Evolutionary conservation across 2,888 invertebrate genomes (phyloP).

Genomic region (Lacanobia wlatinum): DNA sequence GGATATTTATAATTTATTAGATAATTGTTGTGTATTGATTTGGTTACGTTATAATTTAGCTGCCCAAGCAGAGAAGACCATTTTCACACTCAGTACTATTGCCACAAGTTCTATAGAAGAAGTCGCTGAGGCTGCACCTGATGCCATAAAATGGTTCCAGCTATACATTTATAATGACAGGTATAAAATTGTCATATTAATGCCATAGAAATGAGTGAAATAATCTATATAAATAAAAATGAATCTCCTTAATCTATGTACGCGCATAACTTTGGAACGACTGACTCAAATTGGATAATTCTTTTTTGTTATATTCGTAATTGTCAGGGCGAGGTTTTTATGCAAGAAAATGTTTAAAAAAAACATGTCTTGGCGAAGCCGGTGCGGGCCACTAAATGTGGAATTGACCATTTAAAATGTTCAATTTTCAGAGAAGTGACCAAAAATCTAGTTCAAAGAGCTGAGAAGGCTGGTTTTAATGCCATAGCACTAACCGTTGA

Average conservation of each 20-base stretch:
- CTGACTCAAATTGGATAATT: too few relatives aligned
- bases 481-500: conserved; percentile 97
- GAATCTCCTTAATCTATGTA: too few relatives aligned
- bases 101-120: conserved; percentile 97
- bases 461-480: conserved; percentile 96
- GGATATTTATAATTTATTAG: neutral
- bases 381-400: too few relatives aligned
- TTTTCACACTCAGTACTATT: conserved; percentile 96
- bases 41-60: conserved; percentile 88
- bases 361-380: too few relatives aligned
- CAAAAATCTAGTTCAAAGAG: conserved; percentile 93
- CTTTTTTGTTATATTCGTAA: too few relatives aligned
- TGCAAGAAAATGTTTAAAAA: too few relatives aligned
- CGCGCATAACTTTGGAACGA: too few relatives aligned
- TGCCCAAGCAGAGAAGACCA: conserved; percentile 93
- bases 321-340: too few relatives aligned
- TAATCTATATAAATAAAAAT: too few relatives aligned
- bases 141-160: conserved; percentile 96
- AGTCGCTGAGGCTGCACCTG: conserved; percentile 94
- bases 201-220: neutral
- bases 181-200: conserved; percentile 77
- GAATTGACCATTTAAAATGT: neutral
- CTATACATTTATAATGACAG: conserved; percentile 97
- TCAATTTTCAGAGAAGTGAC: conserved; percentile 92
- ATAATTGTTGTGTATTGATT: conserved; percentile 1